Percentiles rank a stretch among this genome's conserved stretches.
These are phyloP conservation scores for Parauchenoglanis punctatus DNA, from an alignment of 2,797 vertebrate genomes.

Conservation along the genomic window DNA sequence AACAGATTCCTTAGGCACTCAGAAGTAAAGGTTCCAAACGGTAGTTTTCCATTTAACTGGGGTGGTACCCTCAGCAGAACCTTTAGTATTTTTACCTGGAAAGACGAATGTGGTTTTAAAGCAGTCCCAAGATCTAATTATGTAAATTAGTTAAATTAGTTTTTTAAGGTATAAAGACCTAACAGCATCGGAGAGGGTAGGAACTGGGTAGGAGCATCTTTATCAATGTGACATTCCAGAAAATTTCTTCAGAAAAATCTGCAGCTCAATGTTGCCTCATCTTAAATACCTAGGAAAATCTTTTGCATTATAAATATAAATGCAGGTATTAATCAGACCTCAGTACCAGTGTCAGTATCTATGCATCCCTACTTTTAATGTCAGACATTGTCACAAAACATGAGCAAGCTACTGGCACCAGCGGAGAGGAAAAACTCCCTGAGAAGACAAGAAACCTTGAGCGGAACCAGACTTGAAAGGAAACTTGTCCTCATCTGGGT, in stretches of 20 bases:
- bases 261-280: not conserved
- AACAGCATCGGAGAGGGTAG: not conserved
- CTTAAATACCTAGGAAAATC: not conserved
- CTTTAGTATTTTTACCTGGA: not conserved
- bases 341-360: not conserved
- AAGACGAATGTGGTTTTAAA: not conserved
- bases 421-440: not conserved
- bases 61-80: not conserved
- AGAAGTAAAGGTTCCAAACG: not conserved
- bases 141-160: not conserved
- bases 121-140: not conserved
- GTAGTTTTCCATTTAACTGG: not conserved
- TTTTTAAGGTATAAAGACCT: not conserved
- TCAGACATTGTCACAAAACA: not conserved
- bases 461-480: not conserved
- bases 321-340: not conserved
- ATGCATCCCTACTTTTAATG: not conserved
- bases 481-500: not conserved
- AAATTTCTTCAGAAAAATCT: not conserved
- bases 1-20: not conserved
- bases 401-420: not conserved
- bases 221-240: not conserved
- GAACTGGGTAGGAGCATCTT: not conserved
- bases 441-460: not conserved
- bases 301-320: not conserved